Evolutionary conservation across 2,113 vertebrate genomes (phyloP), one percentile per base, ranked within the genome.

Genomic region (Myrmecophaga tridactyla): DNA sequence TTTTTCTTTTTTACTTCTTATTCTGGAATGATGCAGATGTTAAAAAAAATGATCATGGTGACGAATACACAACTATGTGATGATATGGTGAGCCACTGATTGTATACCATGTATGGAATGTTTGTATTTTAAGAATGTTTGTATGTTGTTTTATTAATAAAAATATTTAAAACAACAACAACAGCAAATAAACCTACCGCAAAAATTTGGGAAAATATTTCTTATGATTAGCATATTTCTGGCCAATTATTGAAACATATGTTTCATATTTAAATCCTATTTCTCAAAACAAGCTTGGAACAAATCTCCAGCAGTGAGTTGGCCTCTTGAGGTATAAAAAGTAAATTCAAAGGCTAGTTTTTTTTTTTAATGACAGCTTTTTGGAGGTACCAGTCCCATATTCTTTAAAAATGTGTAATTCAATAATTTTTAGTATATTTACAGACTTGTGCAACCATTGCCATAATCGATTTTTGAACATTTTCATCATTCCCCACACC

Each of bases 311-410:
- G 56, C n/a, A 94, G 39, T 92, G 34, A 86, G 41, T 65, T 93
- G 48, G 73, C 27, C 34, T 86, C 36, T 72, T 73, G 51, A 90
- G 41, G n/a, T 36, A 83, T 53, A 60, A 92, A 85, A 95, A 69
- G 21, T 25, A 86, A 94, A 89, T 73, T 36, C 20, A 92, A 60
- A 94, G 53, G 8, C 85, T 92, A 80, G 41, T 63, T 89, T 70
- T 20, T 70, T 51, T 72, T 62, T 82, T 76, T 48, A 76, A 80
- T n/a, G n/a, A 39, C 13, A 62, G 63, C 58, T 34, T 85, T 76
- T 48, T 4, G 93, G 46, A 78, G n/a, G 78, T 36, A 56, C 1
- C 36, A 34, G n/a, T n/a, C n/a, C n/a, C n/a, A n/a, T n/a, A n/a
- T n/a, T n/a, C n/a, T n/a, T n/a, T n/a, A n/a, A n/a, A 53, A 81